phyloP scores from a whole-genome alignment of 2,797 vertebrate genomes.

The Chaetodon trifasciatus region DNA sequence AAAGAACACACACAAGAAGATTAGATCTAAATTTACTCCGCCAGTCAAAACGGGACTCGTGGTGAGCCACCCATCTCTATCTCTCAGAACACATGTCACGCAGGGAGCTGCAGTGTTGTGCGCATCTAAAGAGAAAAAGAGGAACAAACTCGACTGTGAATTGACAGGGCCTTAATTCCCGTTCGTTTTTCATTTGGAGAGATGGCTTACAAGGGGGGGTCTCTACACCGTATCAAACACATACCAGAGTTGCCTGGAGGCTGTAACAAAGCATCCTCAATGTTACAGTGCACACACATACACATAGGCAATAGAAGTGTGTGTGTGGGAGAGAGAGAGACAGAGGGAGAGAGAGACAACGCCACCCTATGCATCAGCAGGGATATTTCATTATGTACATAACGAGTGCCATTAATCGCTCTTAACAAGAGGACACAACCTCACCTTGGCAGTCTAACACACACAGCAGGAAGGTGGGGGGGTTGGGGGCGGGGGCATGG shows the following conservation, averaged over 20 bases:
- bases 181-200: slow-evolving; percentile 73
- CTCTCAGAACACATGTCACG: slow-evolving; percentile 76
- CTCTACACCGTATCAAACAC: slow-evolving; percentile 73
- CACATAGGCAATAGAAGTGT: slow-evolving; percentile 14
- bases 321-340: slow-evolving; percentile 30
- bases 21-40: slow-evolving; percentile 81
- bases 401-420: slow-evolving; percentile 89
- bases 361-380: slow-evolving; percentile 82
- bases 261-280: slow-evolving; percentile 67
- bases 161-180: slow-evolving; percentile 73
- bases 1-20: slow-evolving; percentile 84
- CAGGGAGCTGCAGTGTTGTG: slow-evolving; percentile 63
- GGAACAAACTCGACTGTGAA: slow-evolving; percentile 68
- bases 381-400: slow-evolving; percentile 89
- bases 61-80: slow-evolving; percentile 76
- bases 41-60: slow-evolving; percentile 85
- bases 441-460: slow-evolving; percentile 85
- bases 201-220: slow-evolving; percentile 57
- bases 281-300: slow-evolving; percentile 42
- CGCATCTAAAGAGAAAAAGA: slow-evolving; percentile 58
- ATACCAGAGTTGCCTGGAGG: slow-evolving; percentile 71
- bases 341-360: slow-evolving; percentile 65
- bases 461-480: slow-evolving; percentile 73
- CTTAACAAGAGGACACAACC: slow-evolving; percentile 89
- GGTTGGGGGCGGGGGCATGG: slow-evolving; percentile 49